These are phyloP conservation scores for Pyrgus malvae DNA, from an alignment of 2,888 invertebrate species.

Conservation along the genomic window DNA sequence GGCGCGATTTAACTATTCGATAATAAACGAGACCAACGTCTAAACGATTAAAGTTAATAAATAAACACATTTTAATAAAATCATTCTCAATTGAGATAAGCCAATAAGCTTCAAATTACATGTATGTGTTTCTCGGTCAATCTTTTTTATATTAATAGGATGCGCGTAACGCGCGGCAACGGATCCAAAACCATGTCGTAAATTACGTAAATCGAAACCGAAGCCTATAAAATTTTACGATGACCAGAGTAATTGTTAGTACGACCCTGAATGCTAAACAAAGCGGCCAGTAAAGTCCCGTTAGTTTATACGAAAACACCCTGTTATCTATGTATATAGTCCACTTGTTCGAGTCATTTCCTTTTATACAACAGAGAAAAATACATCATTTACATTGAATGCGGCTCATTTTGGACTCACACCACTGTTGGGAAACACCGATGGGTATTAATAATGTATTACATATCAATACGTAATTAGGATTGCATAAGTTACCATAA, in stretches of 20 bases:
- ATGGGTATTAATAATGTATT: slow-evolving; percentile 16
- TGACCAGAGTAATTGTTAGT: slow-evolving; percentile 41
- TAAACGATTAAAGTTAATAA: too few species aligned
- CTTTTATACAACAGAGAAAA: slow-evolving; percentile 53
- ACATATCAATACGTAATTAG: slow-evolving; percentile 17
- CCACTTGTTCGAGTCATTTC: slow-evolving; percentile 56
- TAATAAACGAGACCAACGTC: too few species aligned
- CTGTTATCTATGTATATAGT: slow-evolving; percentile 43
- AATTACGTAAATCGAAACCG: slow-evolving; percentile 40
- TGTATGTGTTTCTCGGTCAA: neutral
- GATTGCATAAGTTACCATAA: slow-evolving; percentile 3
- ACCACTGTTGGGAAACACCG: slow-evolving; percentile 16
- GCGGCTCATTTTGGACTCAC: slow-evolving; percentile 35
- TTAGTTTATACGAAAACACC: slow-evolving; percentile 52
- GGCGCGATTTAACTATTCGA: too few species aligned
- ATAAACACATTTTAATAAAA: too few species aligned
- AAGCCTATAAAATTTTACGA: slow-evolving; percentile 44
- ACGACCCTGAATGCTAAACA: slow-evolving; percentile 55
- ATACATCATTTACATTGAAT: slow-evolving; percentile 64
- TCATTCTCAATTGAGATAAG: too few species aligned
- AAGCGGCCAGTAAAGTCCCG: slow-evolving; percentile 45
- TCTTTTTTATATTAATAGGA: neutral
- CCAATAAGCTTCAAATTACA: too few species aligned
- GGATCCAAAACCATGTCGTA: slow-evolving; percentile 31
- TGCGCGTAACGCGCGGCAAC: neutral